phyloP scores from a whole-genome alignment of 2,113 vertebrate species.

The Mionectes macconnelli region DNA sequence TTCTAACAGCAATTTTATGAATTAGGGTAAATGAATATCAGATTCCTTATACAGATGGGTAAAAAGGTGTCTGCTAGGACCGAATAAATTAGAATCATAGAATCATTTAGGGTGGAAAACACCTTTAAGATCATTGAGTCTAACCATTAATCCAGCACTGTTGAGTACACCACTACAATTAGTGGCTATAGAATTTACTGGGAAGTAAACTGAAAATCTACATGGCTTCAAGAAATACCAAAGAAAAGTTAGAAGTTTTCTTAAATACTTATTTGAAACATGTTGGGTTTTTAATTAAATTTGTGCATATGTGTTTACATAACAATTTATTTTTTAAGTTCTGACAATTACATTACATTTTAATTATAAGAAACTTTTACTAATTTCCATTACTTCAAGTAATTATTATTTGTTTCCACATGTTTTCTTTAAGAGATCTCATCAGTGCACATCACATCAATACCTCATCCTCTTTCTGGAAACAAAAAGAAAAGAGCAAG shows the following conservation, averaged over 20 bases:
- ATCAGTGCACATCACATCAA: neutral
- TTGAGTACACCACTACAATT: neutral
- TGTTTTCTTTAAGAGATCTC: neutral
- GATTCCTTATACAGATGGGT: neutral
- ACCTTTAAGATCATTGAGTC: neutral
- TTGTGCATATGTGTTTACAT: neutral
- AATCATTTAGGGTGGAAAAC: neutral
- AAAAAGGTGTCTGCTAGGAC: neutral
- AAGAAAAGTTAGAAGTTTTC: neutral
- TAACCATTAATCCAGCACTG: neutral
- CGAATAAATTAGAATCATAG: neutral
- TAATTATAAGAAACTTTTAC: neutral
- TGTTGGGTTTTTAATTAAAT: fast-evolving
- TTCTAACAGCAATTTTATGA: neutral
- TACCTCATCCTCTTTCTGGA: neutral
- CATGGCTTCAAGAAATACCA: neutral
- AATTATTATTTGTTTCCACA: neutral
- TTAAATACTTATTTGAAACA: neutral
- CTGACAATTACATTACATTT: neutral
- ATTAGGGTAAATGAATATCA: neutral
- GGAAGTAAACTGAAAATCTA: neutral
- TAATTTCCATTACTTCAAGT: neutral
- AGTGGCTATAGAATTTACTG: neutral
- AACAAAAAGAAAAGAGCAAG: neutral
- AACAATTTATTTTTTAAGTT: neutral